These are phyloP conservation scores for Eurypyga helias DNA, from an alignment of 2,113 vertebrate genomes.

Conservation along the genomic window DNA sequence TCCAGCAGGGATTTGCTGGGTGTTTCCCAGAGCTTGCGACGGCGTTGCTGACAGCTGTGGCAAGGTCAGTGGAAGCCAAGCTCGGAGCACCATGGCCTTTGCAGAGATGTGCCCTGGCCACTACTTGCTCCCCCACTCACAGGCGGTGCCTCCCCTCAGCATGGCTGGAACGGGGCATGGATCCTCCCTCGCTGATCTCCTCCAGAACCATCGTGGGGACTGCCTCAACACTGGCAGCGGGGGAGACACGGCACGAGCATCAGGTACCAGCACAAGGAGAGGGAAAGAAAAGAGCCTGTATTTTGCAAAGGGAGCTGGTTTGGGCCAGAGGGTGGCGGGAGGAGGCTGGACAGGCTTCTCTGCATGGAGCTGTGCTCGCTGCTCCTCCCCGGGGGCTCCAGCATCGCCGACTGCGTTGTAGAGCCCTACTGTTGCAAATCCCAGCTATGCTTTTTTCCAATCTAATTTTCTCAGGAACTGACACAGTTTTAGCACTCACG, in stretches of 20 bases:
- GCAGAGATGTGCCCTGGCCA: neutral
- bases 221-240: neutral
- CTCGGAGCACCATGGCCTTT: fast-evolving
- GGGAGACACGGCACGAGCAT: neutral
- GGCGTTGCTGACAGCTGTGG: neutral
- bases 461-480: constrained; percentile 37
- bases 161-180: fast-evolving
- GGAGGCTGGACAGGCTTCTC: neutral
- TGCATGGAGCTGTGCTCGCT: neutral
- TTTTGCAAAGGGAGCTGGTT: neutral
- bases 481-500: neutral
- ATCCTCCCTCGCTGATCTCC: neutral
- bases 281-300: neutral
- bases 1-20: neutral
- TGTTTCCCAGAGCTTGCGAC: neutral
- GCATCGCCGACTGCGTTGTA: fast-evolving
- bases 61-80: neutral
- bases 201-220: neutral
- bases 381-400: fast-evolving
- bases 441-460: neutral
- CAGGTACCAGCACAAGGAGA: neutral
- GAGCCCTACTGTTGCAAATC: neutral
- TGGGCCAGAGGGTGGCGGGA: neutral
- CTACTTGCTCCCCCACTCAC: fast-evolving
- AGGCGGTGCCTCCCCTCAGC: neutral